Conservation (phyloP, 1,140 invertebrate genomes). For the Halesus radiatus region DNA sequence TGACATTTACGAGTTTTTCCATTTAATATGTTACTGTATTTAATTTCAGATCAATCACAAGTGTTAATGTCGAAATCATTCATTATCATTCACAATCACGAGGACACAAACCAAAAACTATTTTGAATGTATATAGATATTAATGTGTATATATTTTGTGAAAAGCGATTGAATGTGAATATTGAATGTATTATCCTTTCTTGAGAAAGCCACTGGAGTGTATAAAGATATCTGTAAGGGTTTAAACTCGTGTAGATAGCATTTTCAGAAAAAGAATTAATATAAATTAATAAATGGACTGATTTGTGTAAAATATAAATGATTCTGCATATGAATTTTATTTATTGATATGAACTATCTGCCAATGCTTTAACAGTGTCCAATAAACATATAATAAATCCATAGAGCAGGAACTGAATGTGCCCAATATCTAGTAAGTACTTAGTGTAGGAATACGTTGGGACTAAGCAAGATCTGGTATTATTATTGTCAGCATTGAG, state of each 20-base stretch:
- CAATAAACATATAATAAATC: conserved; percentile 43
- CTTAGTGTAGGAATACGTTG: conserved; percentile 45
- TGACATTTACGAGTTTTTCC: too few relatives aligned
- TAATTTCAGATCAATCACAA: too few relatives aligned
- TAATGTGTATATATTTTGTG: neutral
- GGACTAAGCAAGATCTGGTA: conserved; percentile 44
- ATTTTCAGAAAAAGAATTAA: conserved; percentile 55
- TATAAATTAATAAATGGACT: conserved; percentile 57
- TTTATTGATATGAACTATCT: conserved; percentile 55
- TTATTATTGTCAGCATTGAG: conserved; percentile 7
- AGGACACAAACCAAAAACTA: neutral
- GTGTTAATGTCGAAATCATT: too few relatives aligned
- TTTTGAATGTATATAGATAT: conserved; percentile 25
- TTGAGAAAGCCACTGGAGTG: conserved; percentile 54
- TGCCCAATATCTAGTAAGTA: conserved; percentile 53
- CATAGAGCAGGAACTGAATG: conserved; percentile 51
- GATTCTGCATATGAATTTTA: conserved; percentile 53
- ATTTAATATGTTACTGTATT: too few relatives aligned
- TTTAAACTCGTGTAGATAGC: conserved; percentile 55
- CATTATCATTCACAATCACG: too few relatives aligned
- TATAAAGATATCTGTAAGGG: conserved; percentile 50
- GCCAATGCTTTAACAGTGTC: conserved; percentile 55
- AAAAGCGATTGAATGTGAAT: conserved; percentile 7
- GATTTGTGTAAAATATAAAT: conserved; percentile 57
- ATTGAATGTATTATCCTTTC: conserved; percentile 13